Base-by-base conservation (phyloP, 2,113 vertebrate species). In the Oxyruncus cristatus region DNA sequence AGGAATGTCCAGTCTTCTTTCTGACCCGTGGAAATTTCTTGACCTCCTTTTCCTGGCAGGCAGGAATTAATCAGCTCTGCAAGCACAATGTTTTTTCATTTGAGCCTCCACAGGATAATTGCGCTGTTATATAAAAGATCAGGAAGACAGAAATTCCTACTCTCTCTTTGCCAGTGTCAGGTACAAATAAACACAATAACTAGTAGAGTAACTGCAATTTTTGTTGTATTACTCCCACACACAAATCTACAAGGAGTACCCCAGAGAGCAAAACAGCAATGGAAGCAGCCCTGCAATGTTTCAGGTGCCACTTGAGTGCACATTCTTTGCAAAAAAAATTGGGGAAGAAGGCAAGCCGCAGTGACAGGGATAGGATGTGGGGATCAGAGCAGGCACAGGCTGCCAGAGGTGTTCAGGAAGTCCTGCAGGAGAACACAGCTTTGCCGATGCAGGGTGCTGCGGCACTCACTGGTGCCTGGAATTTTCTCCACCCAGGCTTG, bases 401-500 rank as follows among this genome's bases (percentile, higher is more conserved):
- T 87, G 39, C 95, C 78, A 16, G 79, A 30, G 0, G 12, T 30
- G 58, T 71, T 58, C 71, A 97, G 39, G 92, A 98, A 98, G 73
- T 88, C 82, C 32, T 89, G 61, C 28, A 98, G 97, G 4, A 70
- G 53, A 58, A 55, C 72, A 67, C 98, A 98, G 35, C 97, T 93
- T 59, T 62, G 33, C 19, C 95, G 92, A 56, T 47, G 97, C 67
- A 55, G 85, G 8, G 96, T 97, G 59, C 78, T 88, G 47, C 24
- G 95, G 89, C 98, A 98, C 63, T 95, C 95, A 0, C 4, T 93
- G 11, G 6, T 32, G 0, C 92, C 93, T 3, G 98, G 98, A 13
- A 98, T 95, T 80, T 97, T 96, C 88, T 98, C 98, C 20, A 98
- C 68, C 98, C 98, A 98, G 78, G 96, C 14, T 70, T 97, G 94